Percentiles rank a stretch among this genome's conserved stretches.
These are phyloP conservation scores for Menidia menidia DNA, from an alignment of 2,797 vertebrate genomes.

Conservation along the genomic window DNA sequence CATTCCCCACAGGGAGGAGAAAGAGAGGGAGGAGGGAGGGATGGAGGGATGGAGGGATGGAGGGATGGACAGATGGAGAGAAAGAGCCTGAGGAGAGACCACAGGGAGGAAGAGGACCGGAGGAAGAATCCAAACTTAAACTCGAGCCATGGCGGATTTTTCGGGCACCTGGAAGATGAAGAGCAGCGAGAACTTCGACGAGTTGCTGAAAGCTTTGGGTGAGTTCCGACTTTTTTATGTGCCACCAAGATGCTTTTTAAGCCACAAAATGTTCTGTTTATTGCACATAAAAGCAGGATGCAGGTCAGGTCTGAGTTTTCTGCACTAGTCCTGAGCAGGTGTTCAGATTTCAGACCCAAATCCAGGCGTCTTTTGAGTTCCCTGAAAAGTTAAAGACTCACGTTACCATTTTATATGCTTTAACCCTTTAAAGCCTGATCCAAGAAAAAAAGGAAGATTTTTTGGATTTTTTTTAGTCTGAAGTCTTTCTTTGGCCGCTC, in stretches of 20 bases:
- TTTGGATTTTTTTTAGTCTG: no score
- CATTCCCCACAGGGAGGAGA: constrained; percentile 66
- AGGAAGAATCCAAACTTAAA: constrained; percentile 35
- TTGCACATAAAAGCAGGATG: neutral
- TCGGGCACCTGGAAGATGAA: constrained; percentile 97
- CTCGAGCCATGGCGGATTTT: constrained; percentile 90
- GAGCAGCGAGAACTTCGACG: constrained; percentile 96
- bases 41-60: constrained; percentile 46
- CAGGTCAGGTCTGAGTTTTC: neutral
- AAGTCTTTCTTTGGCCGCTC: no score
- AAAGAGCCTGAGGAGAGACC: constrained; percentile 55
- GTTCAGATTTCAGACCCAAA: neutral
- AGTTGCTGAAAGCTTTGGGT: constrained; percentile 94
- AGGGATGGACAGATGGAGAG: constrained; percentile 36
- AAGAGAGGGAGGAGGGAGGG: constrained; percentile 44
- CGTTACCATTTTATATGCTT: neutral
- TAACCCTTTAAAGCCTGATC: no score
- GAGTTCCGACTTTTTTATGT: constrained; percentile 62
- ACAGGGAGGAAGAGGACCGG: constrained; percentile 53
- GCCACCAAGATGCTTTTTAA: neutral
- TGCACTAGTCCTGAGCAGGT: neutral
- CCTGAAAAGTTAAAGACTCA: neutral
- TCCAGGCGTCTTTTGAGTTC: neutral
- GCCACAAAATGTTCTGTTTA: neutral
- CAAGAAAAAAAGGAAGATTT: no score